phyloP scores from a whole-genome alignment of 2,888 invertebrate species.

The Megalurothrips usitatus region DNA sequence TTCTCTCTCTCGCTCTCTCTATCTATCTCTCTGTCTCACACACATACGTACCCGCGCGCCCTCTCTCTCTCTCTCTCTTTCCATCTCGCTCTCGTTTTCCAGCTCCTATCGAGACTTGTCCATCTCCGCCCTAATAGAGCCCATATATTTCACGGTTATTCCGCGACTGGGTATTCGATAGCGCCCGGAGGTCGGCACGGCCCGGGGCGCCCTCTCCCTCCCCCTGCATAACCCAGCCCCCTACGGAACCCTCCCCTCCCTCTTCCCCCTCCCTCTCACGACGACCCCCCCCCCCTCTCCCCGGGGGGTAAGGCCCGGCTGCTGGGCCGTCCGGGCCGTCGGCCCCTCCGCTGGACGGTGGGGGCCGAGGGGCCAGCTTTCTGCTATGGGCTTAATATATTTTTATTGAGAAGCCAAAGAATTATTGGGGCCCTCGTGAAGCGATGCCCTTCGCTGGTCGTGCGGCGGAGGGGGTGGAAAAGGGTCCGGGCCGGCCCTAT shows the following conservation, averaged over 20 bases:
- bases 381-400: constrained; percentile 26
- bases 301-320: too few species aligned
- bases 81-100: not conserved
- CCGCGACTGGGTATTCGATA: constrained; percentile 12
- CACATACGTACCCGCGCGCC: too few species aligned
- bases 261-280: not conserved
- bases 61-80: too few species aligned
- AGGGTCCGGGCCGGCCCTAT: not conserved
- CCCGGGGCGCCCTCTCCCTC: not conserved
- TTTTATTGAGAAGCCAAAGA: constrained; percentile 26
- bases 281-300: too few species aligned
- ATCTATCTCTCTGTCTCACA: too few species aligned
- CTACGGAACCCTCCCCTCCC: not conserved
- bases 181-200: not conserved
- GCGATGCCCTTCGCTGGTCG: constrained; percentile 15
- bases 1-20: too few species aligned
- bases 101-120: not conserved
- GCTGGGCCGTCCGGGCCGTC: too few species aligned
- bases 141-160: constrained; percentile 17
- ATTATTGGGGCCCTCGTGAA: constrained; percentile 20
- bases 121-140: constrained; percentile 19
- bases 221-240: not conserved
- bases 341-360: too few species aligned
- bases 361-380: constrained; percentile 6
- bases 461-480: not conserved